Conservation (phyloP, 2,113 vertebrate species). For the Misgurnus anguillicaudatus region DNA sequence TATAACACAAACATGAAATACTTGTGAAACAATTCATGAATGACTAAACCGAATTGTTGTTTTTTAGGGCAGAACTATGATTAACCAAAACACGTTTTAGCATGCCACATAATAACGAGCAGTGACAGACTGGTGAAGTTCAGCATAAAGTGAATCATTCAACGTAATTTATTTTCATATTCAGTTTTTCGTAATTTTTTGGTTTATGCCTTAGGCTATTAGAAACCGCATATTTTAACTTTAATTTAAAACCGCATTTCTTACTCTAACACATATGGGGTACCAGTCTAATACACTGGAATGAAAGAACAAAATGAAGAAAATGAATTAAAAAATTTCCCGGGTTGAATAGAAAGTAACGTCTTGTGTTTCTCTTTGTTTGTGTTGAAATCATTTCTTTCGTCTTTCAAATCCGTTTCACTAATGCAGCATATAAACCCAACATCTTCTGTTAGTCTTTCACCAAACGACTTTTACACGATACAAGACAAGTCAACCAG, state of each 20-base stretch:
- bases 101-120: conserved; percentile 1
- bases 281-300: not conserved
- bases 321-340: not conserved
- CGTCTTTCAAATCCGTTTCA: not conserved
- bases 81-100: not conserved
- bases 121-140: too few relatives aligned
- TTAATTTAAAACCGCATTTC: not conserved
- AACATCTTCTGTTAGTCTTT: not conserved
- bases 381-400: not conserved
- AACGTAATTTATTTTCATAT: not conserved
- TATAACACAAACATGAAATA: too few relatives aligned
- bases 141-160: not conserved
- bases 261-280: not conserved
- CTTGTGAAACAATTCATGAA: too few relatives aligned
- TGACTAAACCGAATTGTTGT: too few relatives aligned
- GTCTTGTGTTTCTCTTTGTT: not conserved
- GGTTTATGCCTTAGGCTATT: not conserved
- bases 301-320: not conserved
- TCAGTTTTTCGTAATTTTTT: not conserved
- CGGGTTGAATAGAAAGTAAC: not conserved
- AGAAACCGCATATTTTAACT: not conserved
- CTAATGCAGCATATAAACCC: conserved; percentile 10
- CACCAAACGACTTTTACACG: not conserved
- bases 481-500: not conserved
- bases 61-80: not conserved